Evolutionary conservation across 1,140 invertebrate genomes (phyloP), one percentile per base, ranked within the genome.

Genomic region (Listronotus bonariensis): DNA sequence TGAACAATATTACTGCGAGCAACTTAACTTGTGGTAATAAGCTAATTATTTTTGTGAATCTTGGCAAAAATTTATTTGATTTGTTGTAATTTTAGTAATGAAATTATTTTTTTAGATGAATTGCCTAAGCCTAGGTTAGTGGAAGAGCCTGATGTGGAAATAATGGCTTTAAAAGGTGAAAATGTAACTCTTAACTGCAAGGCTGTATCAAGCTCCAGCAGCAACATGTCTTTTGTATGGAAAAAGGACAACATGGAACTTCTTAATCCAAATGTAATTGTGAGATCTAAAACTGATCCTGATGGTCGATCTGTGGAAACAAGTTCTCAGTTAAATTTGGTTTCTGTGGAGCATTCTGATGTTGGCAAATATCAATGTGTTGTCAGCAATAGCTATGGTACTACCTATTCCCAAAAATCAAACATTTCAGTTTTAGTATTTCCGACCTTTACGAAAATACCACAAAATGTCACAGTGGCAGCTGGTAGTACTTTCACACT

Each of bases 361-460:
- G 88, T 89, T 68, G 96, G 95, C 1, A 86, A 85, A 76, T 98
- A 97, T 81, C 95, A 98, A 76, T 98, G 95, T 81, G 87, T 96
- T 64, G 92, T 95, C 3, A 88, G 88, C 0, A 98, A 97, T 76
- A 86, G 85, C 58, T 96, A 90, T 82, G 95, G 95, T 6, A 91
- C 91, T 9, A 90, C 90, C 0, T 97, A 97, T 78, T 97, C 95
- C 0, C 80, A 84, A 38, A 93, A 92, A 78, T 91, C 93, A 3
- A 87, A 89, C 74, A 87, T 98, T 34, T 90, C 88, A 46, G 94
- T 97, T 46, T 83, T 91, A 75, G 93, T 94, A 57, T 93, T 89
- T 80, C 96, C 95, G 1, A 85, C 85, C 6, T 97, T 98, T 76
- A 83, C 85, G 8, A 94, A 95, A 81, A 90, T 84, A 43, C 96